A percentile compares a stretch with the other conserved stretches of the same genome.
phyloP scores from a whole-genome alignment of 2,888 invertebrate species.

The Hypomecis punctinalis region DNA sequence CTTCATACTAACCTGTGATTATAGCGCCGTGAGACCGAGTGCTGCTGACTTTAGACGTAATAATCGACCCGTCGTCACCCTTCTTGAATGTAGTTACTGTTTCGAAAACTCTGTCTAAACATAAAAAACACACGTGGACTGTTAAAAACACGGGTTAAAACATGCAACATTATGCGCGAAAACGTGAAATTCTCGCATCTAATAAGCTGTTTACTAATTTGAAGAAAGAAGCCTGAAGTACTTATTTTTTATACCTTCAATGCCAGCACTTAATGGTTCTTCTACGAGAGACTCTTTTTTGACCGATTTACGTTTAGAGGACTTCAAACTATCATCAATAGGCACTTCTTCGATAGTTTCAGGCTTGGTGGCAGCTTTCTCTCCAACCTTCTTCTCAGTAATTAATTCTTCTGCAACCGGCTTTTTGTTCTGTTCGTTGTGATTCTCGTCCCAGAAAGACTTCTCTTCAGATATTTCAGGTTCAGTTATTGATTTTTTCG shows the following conservation, averaged over 20 bases:
- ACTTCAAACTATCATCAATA: conserved; percentile 66
- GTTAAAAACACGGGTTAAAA: conserved; percentile 79
- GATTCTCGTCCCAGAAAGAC: conserved; percentile 75
- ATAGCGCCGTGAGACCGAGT: conserved; percentile 86
- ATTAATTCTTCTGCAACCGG: conserved; percentile 63
- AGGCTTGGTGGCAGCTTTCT: conserved; percentile 67
- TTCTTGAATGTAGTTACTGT: conserved; percentile 83
- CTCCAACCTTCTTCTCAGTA: conserved; percentile 60
- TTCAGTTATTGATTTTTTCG: conserved; percentile 60
- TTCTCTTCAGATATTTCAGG: conserved; percentile 68
- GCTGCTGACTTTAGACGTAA: conserved; percentile 86
- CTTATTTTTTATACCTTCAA: conserved; percentile 76
- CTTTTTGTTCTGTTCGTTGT: conserved; percentile 64
- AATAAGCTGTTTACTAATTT: conserved; percentile 74
- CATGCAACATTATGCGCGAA: conserved; percentile 75
- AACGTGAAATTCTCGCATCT: conserved; percentile 64
- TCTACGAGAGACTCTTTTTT: conserved; percentile 71
- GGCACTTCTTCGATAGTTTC: conserved; percentile 70
- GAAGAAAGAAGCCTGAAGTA: conserved; percentile 70
- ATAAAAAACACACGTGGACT: conserved; percentile 80
- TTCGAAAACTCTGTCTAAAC: conserved; percentile 84
- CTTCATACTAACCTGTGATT: conserved; percentile 85
- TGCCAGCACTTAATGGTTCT: conserved; percentile 80
- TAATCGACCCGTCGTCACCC: conserved; percentile 76
- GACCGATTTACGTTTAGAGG: conserved; percentile 75